Conservation (phyloP, 2,888 invertebrate species). For the Anoncus sp. region DNA sequence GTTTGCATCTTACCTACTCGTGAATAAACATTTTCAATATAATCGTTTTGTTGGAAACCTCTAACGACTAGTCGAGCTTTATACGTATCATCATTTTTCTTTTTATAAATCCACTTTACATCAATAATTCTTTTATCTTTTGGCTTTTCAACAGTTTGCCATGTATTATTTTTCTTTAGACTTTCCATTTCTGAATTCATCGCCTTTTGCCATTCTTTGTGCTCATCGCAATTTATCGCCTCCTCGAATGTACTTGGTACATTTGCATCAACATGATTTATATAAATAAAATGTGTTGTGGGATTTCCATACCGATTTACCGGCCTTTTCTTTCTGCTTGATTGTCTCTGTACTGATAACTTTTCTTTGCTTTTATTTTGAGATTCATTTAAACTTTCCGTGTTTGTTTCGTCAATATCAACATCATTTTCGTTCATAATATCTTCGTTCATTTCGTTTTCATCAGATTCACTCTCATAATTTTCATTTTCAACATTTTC, state of each 20-base stretch:
- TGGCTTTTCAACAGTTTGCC: slow-evolving; percentile 8
- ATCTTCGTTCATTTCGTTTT: background rate
- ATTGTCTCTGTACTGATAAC: background rate
- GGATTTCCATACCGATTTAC: background rate
- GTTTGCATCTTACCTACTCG: slow-evolving; percentile 49
- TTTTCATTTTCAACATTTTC: too few species aligned
- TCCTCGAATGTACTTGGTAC: background rate
- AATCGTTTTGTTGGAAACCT: slow-evolving; percentile 36
- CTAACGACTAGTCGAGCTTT: slow-evolving; percentile 41
- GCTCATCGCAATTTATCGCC: background rate
- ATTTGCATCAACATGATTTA: background rate
- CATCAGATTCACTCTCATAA: background rate
- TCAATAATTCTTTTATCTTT: slow-evolving; percentile 18
- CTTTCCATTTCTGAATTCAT: background rate
- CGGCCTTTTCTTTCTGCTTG: background rate
- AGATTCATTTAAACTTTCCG: slow-evolving; percentile 39
- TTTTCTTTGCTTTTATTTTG: background rate
- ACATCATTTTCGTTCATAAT: background rate
- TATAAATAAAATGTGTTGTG: background rate
- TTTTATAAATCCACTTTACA: slow-evolving; percentile 3
- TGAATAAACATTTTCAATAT: slow-evolving; percentile 28
- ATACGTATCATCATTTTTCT: background rate
- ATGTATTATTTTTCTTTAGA: background rate
- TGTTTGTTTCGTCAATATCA: slow-evolving; percentile 35
- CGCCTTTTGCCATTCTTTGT: background rate